A percentile compares a stretch with the other conserved stretches of the same genome.
phyloP scores from a whole-genome alignment of 2,888 invertebrate genomes.

The Embidobia sp. region DNA sequence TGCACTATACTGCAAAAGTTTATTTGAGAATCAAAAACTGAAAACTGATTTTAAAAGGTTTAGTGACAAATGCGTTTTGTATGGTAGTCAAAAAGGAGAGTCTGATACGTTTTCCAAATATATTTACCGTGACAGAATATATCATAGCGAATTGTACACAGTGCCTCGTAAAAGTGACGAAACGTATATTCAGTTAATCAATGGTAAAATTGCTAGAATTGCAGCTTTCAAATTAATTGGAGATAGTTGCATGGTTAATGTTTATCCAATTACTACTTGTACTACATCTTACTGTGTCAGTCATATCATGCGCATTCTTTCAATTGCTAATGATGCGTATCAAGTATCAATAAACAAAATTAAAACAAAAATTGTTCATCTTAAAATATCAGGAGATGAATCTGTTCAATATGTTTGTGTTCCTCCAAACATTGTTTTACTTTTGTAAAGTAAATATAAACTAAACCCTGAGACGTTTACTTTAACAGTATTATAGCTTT shows the following conservation, averaged over 20 bases:
- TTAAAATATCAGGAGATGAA: background rate
- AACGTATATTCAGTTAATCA: slow-evolving; percentile 2
- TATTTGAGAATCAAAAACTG: slow-evolving; percentile 14
- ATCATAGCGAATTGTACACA: background rate
- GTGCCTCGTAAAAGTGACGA: slow-evolving; percentile 14
- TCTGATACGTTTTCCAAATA: no score
- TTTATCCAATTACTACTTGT: slow-evolving; percentile 2
- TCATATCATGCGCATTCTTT: slow-evolving; percentile 2
- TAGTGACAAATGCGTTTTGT: no score
- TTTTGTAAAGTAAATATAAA: no score
- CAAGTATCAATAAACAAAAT: slow-evolving; percentile 1
- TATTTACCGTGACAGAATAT: no score
- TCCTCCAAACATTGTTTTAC: slow-evolving; percentile 11
- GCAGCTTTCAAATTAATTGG: background rate
- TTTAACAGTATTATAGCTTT: no score
- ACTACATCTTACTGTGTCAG: background rate
- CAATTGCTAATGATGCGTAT: background rate
- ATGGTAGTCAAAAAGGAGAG: no score
- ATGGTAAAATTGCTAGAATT: slow-evolving; percentile 12
- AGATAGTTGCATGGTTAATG: background rate
- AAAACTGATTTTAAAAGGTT: no score
- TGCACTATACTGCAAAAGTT: slow-evolving; percentile 6
- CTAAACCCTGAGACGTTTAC: no score
- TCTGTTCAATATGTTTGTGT: slow-evolving; percentile 17
- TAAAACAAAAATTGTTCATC: slow-evolving; percentile 6